Evolutionary conservation across 2,113 vertebrate genomes (phyloP).

Genomic region (Calyptomena viridis): DNA sequence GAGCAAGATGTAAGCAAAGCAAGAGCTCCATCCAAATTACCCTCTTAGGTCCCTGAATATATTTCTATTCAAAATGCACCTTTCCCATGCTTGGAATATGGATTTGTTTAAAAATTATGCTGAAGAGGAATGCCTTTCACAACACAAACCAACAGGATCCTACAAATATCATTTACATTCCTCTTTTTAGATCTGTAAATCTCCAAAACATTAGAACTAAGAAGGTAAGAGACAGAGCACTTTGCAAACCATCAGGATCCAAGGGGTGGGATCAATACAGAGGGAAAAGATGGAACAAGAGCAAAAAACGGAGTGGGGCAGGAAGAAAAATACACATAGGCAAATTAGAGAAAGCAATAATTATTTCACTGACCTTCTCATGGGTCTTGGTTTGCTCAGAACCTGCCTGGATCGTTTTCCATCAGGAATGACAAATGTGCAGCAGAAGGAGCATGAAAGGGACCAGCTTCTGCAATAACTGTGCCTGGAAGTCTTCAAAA

Average conservation of each 20-base stretch:
- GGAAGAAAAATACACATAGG: neutral
- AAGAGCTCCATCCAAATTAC: neutral
- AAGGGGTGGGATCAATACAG: neutral
- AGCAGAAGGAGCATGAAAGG: neutral
- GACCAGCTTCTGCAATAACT: neutral
- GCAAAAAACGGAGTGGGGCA: neutral
- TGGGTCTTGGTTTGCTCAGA: slow-evolving; percentile 3
- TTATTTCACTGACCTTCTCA: slow-evolving; percentile 22
- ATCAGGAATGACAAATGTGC: neutral
- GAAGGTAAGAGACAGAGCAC: neutral
- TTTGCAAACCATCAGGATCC: neutral
- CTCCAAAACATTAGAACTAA: neutral
- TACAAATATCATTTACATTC: neutral
- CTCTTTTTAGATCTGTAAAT: neutral
- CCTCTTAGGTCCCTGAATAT: neutral
- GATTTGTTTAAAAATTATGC: neutral
- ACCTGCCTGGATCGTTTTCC: neutral
- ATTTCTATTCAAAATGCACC: neutral
- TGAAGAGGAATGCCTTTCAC: neutral
- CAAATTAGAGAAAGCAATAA: slow-evolving; percentile 2
- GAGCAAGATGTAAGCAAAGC: neutral
- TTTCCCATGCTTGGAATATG: neutral
- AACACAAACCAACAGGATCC: neutral
- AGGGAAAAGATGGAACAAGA: neutral
- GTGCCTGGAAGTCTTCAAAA: slow-evolving; percentile 21